These are phyloP conservation scores for Rhagoletis zephyria DNA, from an alignment of 1,140 invertebrate genomes.

Conservation along the genomic window DNA sequence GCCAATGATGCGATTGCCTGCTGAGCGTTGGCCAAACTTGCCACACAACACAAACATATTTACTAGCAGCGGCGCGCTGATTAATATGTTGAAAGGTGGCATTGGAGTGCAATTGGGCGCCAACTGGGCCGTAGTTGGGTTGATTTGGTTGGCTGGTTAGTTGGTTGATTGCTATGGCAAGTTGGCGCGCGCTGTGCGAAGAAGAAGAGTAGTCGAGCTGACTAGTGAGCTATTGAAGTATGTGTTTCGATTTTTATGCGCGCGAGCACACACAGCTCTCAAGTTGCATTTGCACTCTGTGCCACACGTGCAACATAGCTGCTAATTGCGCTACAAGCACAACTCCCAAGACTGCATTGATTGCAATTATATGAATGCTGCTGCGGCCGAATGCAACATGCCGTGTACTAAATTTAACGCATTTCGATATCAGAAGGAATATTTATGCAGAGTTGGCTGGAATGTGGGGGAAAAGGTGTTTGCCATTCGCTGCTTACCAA, in stretches of 20 bases:
- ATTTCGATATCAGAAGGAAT: background rate
- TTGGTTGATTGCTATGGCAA: conserved; percentile 10
- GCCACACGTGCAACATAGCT: conserved; percentile 27
- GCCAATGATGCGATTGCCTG: conserved; percentile 25
- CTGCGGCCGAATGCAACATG: background rate
- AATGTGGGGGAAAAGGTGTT: background rate
- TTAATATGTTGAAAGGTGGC: conserved; percentile 54
- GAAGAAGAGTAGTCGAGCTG: background rate
- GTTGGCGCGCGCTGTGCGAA: background rate
- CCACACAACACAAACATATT: background rate
- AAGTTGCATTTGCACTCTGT: conserved; percentile 11
- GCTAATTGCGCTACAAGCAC: conserved; percentile 43
- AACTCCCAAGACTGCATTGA: conserved; percentile 35
- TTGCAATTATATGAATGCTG: conserved; percentile 26
- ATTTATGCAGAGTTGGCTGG: background rate
- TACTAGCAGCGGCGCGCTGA: conserved; percentile 8
- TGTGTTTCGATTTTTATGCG: background rate
- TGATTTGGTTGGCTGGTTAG: background rate
- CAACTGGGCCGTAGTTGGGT: conserved; percentile 2
- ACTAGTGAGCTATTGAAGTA: background rate
- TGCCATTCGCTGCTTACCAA: conserved; percentile 41
- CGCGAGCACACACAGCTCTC: background rate
- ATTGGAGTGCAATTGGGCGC: conserved; percentile 46
- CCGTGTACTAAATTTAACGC: background rate
- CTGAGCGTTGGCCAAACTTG: conserved; percentile 13